These are phyloP conservation scores for Oncorhynchus gorbuscha DNA, from an alignment of 2,113 vertebrate species.

Conservation along the genomic window DNA sequence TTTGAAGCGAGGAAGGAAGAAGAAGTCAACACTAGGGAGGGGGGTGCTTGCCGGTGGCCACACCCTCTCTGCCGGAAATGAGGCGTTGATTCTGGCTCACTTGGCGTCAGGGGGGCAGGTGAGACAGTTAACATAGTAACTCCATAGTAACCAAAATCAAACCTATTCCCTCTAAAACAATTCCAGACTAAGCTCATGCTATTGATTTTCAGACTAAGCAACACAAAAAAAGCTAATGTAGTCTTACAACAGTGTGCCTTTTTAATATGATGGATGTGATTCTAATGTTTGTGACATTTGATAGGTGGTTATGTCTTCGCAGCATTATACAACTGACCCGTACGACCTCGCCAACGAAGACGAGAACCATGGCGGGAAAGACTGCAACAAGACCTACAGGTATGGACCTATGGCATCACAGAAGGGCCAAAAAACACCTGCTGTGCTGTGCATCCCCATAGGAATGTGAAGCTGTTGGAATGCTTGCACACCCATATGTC, in stretches of 20 bases:
- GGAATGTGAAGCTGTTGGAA: slow-evolving; percentile 45
- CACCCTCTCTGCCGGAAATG: slow-evolving; percentile 50
- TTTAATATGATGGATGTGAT: background rate
- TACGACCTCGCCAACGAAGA: slow-evolving; percentile 74
- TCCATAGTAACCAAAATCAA: background rate
- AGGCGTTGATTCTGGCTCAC: slow-evolving; percentile 74
- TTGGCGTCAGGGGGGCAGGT: slow-evolving; percentile 73
- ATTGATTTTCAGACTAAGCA: too few species aligned
- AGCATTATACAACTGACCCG: slow-evolving; percentile 68
- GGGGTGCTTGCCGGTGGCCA: slow-evolving; percentile 46
- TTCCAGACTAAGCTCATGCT: background rate
- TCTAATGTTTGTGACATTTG: background rate
- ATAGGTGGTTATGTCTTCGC: slow-evolving; percentile 50
- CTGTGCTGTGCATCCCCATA: slow-evolving; percentile 19
- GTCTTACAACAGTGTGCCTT: too few species aligned
- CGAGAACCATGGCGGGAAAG: slow-evolving; percentile 66
- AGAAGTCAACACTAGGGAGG: slow-evolving; percentile 59
- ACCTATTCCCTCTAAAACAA: background rate
- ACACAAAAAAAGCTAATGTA: too few species aligned
- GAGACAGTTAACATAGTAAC: background rate
- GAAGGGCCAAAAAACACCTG: slow-evolving; percentile 7
- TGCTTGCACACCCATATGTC: slow-evolving; percentile 43
- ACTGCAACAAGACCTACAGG: slow-evolving; percentile 78
- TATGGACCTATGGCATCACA: slow-evolving; percentile 37
- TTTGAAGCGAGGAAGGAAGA: slow-evolving; percentile 76